phyloP scores from a whole-genome alignment of 2,888 invertebrate species.

The Nymphalis urticae region DNA sequence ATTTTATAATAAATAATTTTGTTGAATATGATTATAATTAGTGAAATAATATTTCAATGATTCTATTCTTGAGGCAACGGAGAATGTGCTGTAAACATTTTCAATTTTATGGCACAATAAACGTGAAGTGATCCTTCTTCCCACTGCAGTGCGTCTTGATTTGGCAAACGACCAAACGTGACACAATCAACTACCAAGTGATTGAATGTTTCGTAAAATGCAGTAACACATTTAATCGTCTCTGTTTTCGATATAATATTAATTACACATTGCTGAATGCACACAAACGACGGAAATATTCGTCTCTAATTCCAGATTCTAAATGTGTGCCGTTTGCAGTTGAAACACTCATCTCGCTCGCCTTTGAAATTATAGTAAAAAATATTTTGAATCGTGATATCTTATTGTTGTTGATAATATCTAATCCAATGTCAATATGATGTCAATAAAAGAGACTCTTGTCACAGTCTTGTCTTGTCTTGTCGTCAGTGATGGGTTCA shows the following conservation, averaged over 20 bases:
- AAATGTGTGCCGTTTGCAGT: too few relatives aligned
- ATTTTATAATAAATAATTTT: too few relatives aligned
- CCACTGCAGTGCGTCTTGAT: constrained; percentile 64
- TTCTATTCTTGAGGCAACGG: not conserved
- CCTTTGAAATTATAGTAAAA: too few relatives aligned
- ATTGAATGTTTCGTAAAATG: constrained; percentile 34
- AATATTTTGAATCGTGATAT: too few relatives aligned
- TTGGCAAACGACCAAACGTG: constrained; percentile 71
- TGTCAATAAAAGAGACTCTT: too few relatives aligned
- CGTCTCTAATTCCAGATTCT: not conserved
- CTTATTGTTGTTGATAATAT: too few relatives aligned
- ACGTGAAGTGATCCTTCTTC: constrained; percentile 36
- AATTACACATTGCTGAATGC: not conserved
- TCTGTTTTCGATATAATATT: constrained; percentile 13
- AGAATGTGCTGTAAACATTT: constrained; percentile 8
- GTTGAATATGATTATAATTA: not conserved
- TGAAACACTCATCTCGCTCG: too few relatives aligned
- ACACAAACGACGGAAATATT: too few relatives aligned
- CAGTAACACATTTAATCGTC: constrained; percentile 26
- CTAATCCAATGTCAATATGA: too few relatives aligned
- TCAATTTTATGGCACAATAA: constrained; percentile 14
- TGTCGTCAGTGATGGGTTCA: too few relatives aligned
- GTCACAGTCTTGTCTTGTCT: too few relatives aligned
- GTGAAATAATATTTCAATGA: not conserved
- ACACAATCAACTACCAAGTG: constrained; percentile 56